Percentiles rank a stretch among this genome's conserved stretches.
These are phyloP conservation scores for Planiliza haematocheilus DNA, from an alignment of 2,113 vertebrate genomes.

Conservation along the genomic window DNA sequence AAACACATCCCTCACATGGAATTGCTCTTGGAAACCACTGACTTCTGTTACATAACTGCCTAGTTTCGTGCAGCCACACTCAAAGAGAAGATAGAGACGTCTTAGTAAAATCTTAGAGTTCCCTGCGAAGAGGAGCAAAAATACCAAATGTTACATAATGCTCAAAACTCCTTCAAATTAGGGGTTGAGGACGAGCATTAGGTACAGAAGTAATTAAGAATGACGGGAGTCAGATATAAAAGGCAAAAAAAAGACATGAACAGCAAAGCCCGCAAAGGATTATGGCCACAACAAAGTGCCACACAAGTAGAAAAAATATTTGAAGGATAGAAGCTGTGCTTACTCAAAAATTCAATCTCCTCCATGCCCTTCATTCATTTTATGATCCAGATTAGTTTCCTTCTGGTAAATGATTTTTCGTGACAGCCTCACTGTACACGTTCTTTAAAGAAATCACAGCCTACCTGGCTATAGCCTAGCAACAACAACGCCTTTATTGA, in stretches of 20 bases:
- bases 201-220: neutral
- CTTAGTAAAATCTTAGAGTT: constrained; percentile 24
- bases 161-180: constrained; percentile 48
- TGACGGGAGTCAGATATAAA: constrained; percentile 6
- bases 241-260: constrained; percentile 32
- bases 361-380: neutral
- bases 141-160: constrained; percentile 55
- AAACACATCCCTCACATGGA: neutral
- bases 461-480: constrained; percentile 35
- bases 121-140: constrained; percentile 28
- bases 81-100: constrained; percentile 26
- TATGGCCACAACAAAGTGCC: constrained; percentile 10
- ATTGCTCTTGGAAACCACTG: constrained; percentile 11
- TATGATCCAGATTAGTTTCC: constrained; percentile 21
- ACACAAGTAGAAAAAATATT: neutral
- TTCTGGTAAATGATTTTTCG: neutral
- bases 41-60: constrained; percentile 36
- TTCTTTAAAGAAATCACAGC: constrained; percentile 20
- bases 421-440: neutral
- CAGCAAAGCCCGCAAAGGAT: constrained; percentile 21
- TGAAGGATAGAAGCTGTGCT: neutral
- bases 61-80: constrained; percentile 2
- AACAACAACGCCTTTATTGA: constrained; percentile 61
- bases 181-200: constrained; percentile 21
- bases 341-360: neutral